phyloP scores from a whole-genome alignment of 2,113 vertebrate genomes.

The Marcusenius ussheri region DNA sequence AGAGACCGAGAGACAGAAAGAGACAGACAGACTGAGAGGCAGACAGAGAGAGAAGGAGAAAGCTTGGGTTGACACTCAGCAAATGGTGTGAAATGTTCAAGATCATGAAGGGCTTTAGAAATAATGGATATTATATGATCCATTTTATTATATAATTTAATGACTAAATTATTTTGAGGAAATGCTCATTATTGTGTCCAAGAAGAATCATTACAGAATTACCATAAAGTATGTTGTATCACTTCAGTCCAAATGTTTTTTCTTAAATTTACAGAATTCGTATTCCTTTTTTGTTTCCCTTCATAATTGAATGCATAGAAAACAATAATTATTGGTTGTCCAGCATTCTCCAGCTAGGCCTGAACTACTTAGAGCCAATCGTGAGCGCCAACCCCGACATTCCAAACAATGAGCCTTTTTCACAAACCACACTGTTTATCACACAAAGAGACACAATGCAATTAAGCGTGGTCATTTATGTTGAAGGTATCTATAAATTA shows the following conservation, averaged over 20 bases:
- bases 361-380: conserved; percentile 16
- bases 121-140: background rate
- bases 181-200: conserved; percentile 1
- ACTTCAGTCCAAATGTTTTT: conserved; percentile 22
- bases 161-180: background rate
- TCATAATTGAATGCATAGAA: conserved; percentile 27
- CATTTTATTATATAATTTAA: conserved; percentile 11
- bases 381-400: conserved; percentile 32
- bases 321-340: conserved; percentile 26
- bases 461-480: conserved; percentile 14
- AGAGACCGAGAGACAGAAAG: background rate
- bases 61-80: background rate
- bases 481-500: background rate
- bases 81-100: background rate
- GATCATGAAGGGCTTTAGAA: background rate
- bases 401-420: conserved; percentile 30
- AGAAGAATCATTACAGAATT: conserved; percentile 19
- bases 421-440: conserved; percentile 29
- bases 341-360: conserved; percentile 22
- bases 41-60: background rate
- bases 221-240: conserved; percentile 10
- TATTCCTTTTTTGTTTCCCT: background rate
- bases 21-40: background rate
- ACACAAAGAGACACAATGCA: conserved; percentile 22
- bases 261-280: conserved; percentile 4